Evolutionary conservation across 2,113 vertebrate species (phyloP), one percentile per base, ranked within the genome.

Genomic region (Tyrannus savana): DNA sequence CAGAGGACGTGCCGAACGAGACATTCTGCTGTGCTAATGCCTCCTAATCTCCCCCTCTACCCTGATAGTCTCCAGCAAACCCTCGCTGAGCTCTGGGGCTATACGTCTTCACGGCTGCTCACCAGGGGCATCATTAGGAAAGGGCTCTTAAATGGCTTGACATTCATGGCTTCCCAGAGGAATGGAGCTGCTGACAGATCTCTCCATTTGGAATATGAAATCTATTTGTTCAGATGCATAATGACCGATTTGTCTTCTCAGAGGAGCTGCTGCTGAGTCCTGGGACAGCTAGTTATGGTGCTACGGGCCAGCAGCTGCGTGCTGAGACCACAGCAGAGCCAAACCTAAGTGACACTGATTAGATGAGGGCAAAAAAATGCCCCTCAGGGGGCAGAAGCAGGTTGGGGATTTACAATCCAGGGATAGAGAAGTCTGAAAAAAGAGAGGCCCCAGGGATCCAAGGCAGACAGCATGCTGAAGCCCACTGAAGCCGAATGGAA

Each of bases 221-320:
- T 95, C 95, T 97, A 87, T 97, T 97, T 96, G 95, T 97, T 97
- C 94, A 96, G 96, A 97, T 95, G 96, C 94, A 86, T 96, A 97
- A 97, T 96, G 96, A 96, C 92, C 84, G 56, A 96, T 97, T 95
- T 85, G 87, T 97, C 95, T 95, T 96, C 92, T 93, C 79, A 73
- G 86, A 92, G 92, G 92, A 87, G 89, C 56, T 71, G 93, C 95
- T 90, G 95, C 87, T 52, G 89, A 95, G 91, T 82, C 78, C 90
- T 82, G 95, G 95, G 95, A 96, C 62, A 72, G 82, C 77, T 82
- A 50, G 92, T 82, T 89, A 71, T 9, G 1, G 73, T 76, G 80
- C 69, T 86, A 62, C 63, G 60, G 86, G 74, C 83, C 87, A 91
- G 90, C 90, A 88, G 87, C 93, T 91, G 84, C 4, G 0, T 30